Base-by-base conservation (phyloP, 2,888 invertebrate species). In the Dyspetes luteomarginatus region DNA sequence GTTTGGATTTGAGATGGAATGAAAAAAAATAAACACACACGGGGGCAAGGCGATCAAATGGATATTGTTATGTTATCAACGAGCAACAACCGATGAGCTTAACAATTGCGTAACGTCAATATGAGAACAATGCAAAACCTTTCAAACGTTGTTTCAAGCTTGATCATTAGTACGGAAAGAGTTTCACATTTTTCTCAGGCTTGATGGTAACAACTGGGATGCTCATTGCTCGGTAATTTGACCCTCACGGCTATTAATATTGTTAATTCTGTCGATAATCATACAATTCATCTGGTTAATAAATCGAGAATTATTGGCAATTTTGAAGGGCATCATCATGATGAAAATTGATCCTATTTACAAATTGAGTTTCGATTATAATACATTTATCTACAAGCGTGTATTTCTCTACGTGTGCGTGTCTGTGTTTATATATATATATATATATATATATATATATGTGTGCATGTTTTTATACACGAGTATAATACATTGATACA, bases 361-460 rank as follows among this genome's bases (percentile, higher is more conserved):
- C 67, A 75, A 12, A 60, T 5, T 22, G 3, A n/a, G 24, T 12
- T 64, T 52, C 4, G 30, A 17, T 24, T 65, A 50, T 52, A 28
- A 19, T 36, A 12, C 50, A 69, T 60, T 52, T 36, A 74, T 69
- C 69, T 69, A 81, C 73, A 58, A 24, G 58, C 22, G 36, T 65
- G 19, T 68, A n/a, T 48, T 26, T 45, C 36, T 30, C 2, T 43
- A 30, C 22, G 26, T 12, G 43, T 62, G 62, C 62, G 3, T 45
- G 12, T 36, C n/a, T 36, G 19, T 19, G 4, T n/a, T 4, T 58
- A 24, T 24, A 24, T 58, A n/a, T 58, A 26, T 55, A 15, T 65
- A 28, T 68, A 24, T 64, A 43, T 43, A 30, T 48, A 55, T 45
- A 5, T 36, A n/a, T n/a, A 4, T 71, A 36, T 62, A 17, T 56